A percentile compares a stretch with the other conserved stretches of the same genome.
Evolutionary conservation across 2,113 vertebrate species (phyloP).

Genomic region (Pedetes capensis): DNA sequence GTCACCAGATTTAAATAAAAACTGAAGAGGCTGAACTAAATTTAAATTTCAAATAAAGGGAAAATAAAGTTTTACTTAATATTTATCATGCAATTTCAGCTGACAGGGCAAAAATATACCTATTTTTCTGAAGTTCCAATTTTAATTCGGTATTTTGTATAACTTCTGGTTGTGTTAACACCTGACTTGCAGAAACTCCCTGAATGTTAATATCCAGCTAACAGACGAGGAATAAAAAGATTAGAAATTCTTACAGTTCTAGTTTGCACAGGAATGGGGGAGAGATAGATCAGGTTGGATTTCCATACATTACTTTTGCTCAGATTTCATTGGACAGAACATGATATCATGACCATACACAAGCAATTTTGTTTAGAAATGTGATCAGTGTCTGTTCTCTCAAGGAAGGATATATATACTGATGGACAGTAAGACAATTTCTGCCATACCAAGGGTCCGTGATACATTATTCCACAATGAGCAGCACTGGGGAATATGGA

Average conservation of each 20-base stretch:
- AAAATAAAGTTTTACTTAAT: not conserved
- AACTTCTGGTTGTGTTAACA: not conserved
- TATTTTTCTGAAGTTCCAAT: not conserved
- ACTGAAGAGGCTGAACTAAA: not conserved
- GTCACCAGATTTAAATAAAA: not conserved
- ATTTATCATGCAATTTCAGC: not conserved
- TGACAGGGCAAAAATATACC: not conserved
- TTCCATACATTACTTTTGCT: not conserved
- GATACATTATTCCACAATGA: not conserved
- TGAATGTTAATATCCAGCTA: not conserved
- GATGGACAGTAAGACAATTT: not conserved
- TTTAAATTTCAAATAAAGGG: not conserved
- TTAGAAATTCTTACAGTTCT: not conserved
- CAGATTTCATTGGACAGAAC: not conserved
- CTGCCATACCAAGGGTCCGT: not conserved
- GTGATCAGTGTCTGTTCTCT: not conserved
- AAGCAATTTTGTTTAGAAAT: not conserved
- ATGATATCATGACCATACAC: not conserved
- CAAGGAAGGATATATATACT: no score
- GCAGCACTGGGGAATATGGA: not conserved
- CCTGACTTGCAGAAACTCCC: not conserved
- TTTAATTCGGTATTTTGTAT: not conserved
- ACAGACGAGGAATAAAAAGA: not conserved
- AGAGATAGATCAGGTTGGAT: not conserved
- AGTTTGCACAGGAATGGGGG: not conserved